phyloP scores from a whole-genome alignment of 1,140 invertebrate genomes.

The Caenorhabditis elegans region WBcel235 BX284606.5:7810501-7811000 shows the following conservation, averaged over 20 bases:
- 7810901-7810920: too few relatives aligned
- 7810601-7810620: neutral
- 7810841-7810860: too few relatives aligned
- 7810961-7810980: neutral
- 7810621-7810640: neutral
- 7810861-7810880: too few relatives aligned
- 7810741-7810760: neutral
- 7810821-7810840: too few relatives aligned
- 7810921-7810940: neutral
- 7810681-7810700: neutral
- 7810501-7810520: too few relatives aligned
- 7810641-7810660: slow-evolving; percentile 4
- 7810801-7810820: too few relatives aligned
- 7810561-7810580: neutral
- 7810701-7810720: neutral
- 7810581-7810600: slow-evolving; percentile 15
- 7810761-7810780: too few relatives aligned
- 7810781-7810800: too few relatives aligned
- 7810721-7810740: slow-evolving; percentile 14
- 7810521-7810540: neutral
- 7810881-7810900: too few relatives aligned
- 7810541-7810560: neutral
- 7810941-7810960: neutral
- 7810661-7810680: neutral
- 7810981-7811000: neutral